Evolutionary conservation across 1,140 invertebrate genomes (phyloP).

Genomic region (Drosophila nigromelanica): DNA sequence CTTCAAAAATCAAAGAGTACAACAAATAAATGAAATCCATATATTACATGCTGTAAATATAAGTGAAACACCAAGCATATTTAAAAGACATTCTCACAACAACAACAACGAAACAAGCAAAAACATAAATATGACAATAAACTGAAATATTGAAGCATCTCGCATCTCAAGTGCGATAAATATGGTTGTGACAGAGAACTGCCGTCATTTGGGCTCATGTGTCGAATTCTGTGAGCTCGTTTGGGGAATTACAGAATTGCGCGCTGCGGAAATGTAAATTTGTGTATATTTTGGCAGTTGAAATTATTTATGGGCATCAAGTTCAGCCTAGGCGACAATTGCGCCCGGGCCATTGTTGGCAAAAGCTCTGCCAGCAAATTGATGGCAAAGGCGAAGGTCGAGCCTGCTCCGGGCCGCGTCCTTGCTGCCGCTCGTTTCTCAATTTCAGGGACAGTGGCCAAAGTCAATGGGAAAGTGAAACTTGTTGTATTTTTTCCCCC

Average conservation of each 20-base stretch:
- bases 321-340: constrained; percentile 32
- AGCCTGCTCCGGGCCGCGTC: constrained; percentile 4
- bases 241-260: neutral
- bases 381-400: constrained; percentile 74
- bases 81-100: too few species aligned
- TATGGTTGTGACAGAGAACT: neutral
- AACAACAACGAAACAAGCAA: too few species aligned
- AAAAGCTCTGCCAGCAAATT: constrained; percentile 50
- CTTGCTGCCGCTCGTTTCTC: constrained; percentile 32
- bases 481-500: constrained; percentile 21
- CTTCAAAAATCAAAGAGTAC: too few species aligned
- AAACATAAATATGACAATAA: too few species aligned
- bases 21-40: too few species aligned
- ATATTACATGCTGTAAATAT: too few species aligned
- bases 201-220: constrained; percentile 9
- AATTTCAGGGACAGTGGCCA: constrained; percentile 50
- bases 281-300: constrained; percentile 53
- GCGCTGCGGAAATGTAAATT: constrained; percentile 47
- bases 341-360: neutral
- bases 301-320: constrained; percentile 48
- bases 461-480: constrained; percentile 65
- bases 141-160: neutral
- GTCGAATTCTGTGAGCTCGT: neutral
- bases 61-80: too few species aligned
- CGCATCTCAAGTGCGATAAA: neutral